Base-by-base conservation (phyloP, 35 echinoderm and acorn worm species). In the Anneissia japonica region DNA sequence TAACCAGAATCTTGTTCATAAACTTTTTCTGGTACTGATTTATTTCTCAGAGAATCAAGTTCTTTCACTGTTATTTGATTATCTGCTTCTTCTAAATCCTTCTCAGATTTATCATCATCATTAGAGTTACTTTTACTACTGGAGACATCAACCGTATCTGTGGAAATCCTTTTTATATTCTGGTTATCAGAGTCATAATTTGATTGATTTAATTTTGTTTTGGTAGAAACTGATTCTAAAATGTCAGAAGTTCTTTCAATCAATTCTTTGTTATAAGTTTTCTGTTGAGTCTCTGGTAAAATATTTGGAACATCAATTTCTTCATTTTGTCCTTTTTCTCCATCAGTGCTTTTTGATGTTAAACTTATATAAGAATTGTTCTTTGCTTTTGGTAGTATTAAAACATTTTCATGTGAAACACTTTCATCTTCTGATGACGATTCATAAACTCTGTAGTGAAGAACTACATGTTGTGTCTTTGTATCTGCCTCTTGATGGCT, bases 51-150 rank as follows among this genome's bases (percentile, higher is more conserved):
- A 79, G 38, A 88, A 92, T 87, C 6, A 77, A 46, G 14, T 86
- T 86, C 40, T 84, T 93, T 85, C 86, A 84, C 38, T 93, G 88
- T 32, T 36, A 17, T 17, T 88, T 45, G 21, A 43, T 43, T 43
- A 38, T 82, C 17, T 56, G 40, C 16, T 79, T 78, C 32, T 77
- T 23, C 26, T 31, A 23, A 45, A 88, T 86, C 45, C 14, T 6
- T 43, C 14, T 43, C 14, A 14, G 4, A 6, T 6, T 43, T 43
- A 14, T 43, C 40, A 43, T 14, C 14, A 43, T 43, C 40, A 4
- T 43, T 14, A 43, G 4, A 43, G 14, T 43, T 14, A 43, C 40
- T 43, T 43, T 14, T 14, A 14, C 40, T 43, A 43, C 40, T 43
- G 40, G 40, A 43, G 40, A 43, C 40, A 43, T 43, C 40, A 43